Evolutionary conservation across 2,797 vertebrate species (phyloP).

Genomic region (Myoxocephalus aenaeus): DNA sequence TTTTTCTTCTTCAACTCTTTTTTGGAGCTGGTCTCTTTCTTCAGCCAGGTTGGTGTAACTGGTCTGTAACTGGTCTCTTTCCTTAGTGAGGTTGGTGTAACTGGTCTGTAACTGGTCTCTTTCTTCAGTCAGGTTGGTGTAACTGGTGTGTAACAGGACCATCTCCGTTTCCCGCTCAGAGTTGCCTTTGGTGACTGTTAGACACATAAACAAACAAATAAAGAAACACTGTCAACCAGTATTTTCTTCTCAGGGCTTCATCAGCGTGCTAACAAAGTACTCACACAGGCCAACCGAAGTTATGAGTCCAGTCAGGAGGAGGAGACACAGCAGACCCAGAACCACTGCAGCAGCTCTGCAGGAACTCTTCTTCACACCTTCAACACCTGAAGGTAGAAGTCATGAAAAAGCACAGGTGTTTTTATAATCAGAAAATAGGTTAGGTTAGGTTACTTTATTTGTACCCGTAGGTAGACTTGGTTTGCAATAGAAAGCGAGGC

Average conservation of each 20-base stretch:
- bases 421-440: not conserved
- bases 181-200: conserved; percentile 15
- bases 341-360: not conserved
- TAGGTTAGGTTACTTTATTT: too few relatives aligned
- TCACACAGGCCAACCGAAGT: not conserved
- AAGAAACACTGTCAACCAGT: not conserved
- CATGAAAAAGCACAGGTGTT: not conserved
- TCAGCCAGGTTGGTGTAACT: not conserved
- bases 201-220: not conserved
- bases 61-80: conserved; percentile 1
- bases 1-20: not conserved
- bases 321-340: conserved; percentile 15
- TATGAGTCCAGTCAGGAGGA: conserved; percentile 4
- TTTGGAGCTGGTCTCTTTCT: not conserved
- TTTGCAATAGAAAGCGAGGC: too few relatives aligned
- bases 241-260: not conserved
- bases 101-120: not conserved
- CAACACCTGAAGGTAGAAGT: not conserved
- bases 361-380: not conserved
- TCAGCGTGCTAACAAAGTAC: conserved; percentile 1
- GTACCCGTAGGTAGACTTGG: too few relatives aligned
- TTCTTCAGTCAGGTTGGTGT: accelerated
- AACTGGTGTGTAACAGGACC: not conserved
- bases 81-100: not conserved
- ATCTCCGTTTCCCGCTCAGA: conserved; percentile 10